Evolutionary conservation across 2,888 invertebrate species (phyloP).

Genomic region (Drosophila setosimentum): DNA sequence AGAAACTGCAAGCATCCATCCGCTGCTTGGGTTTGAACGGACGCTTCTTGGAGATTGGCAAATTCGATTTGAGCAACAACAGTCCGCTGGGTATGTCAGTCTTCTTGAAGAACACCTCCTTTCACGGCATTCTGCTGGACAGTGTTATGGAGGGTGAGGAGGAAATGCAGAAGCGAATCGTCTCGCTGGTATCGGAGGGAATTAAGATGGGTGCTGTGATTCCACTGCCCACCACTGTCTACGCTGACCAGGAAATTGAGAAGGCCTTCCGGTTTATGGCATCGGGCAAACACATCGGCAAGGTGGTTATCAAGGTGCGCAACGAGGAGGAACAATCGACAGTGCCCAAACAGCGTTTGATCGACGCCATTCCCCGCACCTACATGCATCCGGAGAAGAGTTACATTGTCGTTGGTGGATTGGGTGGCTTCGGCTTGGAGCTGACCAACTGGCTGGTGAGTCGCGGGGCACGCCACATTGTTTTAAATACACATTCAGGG

Average conservation of each 20-base stretch:
- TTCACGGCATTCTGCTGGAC: constrained; percentile 98
- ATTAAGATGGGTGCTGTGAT: constrained; percentile 94
- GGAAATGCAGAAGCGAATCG: constrained; percentile 91
- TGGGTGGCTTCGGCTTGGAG: constrained; percentile 99
- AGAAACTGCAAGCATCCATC: constrained; percentile 96
- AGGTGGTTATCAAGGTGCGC: constrained; percentile 95
- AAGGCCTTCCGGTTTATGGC: constrained; percentile 98
- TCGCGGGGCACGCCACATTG: constrained; percentile 93
- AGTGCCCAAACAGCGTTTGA: constrained; percentile 87
- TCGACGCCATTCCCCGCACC: constrained; percentile 93
- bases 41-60: constrained; percentile 98
- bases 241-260: constrained; percentile 94
- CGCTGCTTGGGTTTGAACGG: constrained; percentile 96
- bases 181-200: constrained; percentile 92
- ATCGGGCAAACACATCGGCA: constrained; percentile 98
- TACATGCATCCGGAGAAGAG: constrained; percentile 92
- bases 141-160: constrained; percentile 92
- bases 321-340: constrained; percentile 89
- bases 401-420: constrained; percentile 93
- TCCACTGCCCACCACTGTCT: constrained; percentile 95
- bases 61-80: constrained; percentile 97
- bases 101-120: constrained; percentile 98
- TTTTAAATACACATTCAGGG: constrained; percentile 96
- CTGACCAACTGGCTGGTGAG: constrained; percentile 94
- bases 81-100: constrained; percentile 93